Evolutionary conservation across 2,888 invertebrate genomes (phyloP), one percentile per base, ranked within the genome.

Genomic region (Dicyrtomina minuta): DNA sequence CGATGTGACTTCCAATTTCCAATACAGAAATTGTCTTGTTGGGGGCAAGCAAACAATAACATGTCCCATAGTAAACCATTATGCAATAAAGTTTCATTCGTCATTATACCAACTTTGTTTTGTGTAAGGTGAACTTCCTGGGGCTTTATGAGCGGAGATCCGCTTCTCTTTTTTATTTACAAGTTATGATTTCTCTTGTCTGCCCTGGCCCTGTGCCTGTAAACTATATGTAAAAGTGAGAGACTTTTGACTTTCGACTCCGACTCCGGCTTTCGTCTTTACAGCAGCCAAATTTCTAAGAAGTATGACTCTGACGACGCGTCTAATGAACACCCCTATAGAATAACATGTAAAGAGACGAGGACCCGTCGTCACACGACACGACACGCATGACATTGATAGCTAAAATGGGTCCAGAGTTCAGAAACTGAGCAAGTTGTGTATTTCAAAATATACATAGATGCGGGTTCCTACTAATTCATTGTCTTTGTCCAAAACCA

Each of bases 111-210:
- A 67, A 70, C 70, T 70, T 70, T 70, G 70, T 70, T 67, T 69
- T 69, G 69, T 69, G 58, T 64, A 64, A 69, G 56, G 66, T 70
- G 66, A 68, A 65, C 68, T 72, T 72, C 70, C 72, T 72, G 70
- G 70, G 70, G 68, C 44, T 72, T 70, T 72, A 70, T 61, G 72
- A 72, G 70, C 72, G 72, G 44, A 72, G 70, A 70, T 72, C 70
- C 72, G 72, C 70, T 70, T 59, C 41, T n/a, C n/a, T n/a, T n/a
- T n/a, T n/a, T n/a, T n/a, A n/a, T 65, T 65, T 65, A 27, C 49
- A 27, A 65, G 58, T 26, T 58, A 58, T 53, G 22, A 53, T 53
- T 53, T 53, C 53, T 20, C 53, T 53, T 24, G 53, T 17, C 12
- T 46, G 20, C 12, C 3, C 33, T 33, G 4, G 3, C 33, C n/a